phyloP scores from a whole-genome alignment of 2,888 invertebrate genomes.

The Timema podura region DNA sequence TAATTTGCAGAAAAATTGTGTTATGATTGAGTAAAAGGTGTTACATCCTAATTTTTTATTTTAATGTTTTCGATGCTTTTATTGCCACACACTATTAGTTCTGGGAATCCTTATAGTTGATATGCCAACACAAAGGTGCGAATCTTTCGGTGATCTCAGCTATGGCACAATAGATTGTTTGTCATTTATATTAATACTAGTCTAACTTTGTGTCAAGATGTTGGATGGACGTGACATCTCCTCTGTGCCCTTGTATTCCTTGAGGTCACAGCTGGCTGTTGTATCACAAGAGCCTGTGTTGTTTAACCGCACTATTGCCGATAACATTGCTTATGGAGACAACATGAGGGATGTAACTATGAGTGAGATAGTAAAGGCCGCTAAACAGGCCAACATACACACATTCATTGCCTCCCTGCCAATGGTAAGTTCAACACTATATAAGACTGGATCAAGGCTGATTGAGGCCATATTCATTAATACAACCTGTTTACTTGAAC shows the following conservation, averaged over 20 bases:
- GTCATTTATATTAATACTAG: background rate
- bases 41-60: too few species aligned
- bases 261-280: conserved; percentile 52
- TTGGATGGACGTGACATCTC: conserved; percentile 42
- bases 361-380: conserved; percentile 49
- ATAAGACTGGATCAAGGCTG: too few species aligned
- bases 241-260: conserved; percentile 45
- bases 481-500: too few species aligned
- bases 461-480: too few species aligned
- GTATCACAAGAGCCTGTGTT: conserved; percentile 60
- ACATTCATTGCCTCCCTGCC: conserved; percentile 51
- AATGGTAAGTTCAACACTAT: conserved; percentile 33
- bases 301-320: conserved; percentile 54
- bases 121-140: too few species aligned
- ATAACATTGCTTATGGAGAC: conserved; percentile 61
- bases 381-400: conserved; percentile 53
- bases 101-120: too few species aligned
- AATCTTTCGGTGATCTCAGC: too few species aligned
- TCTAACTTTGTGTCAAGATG: conserved; percentile 25
- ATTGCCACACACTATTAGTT: too few species aligned
- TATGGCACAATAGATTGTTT: background rate
- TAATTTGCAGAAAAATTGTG: too few species aligned
- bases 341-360: conserved; percentile 46
- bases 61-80: too few species aligned
- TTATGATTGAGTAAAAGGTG: too few species aligned